A percentile compares a stretch with the other conserved stretches of the same genome.
These are phyloP conservation scores for Orussus abietinus DNA, from an alignment of 1,140 invertebrate genomes.

Conservation along the genomic window DNA sequence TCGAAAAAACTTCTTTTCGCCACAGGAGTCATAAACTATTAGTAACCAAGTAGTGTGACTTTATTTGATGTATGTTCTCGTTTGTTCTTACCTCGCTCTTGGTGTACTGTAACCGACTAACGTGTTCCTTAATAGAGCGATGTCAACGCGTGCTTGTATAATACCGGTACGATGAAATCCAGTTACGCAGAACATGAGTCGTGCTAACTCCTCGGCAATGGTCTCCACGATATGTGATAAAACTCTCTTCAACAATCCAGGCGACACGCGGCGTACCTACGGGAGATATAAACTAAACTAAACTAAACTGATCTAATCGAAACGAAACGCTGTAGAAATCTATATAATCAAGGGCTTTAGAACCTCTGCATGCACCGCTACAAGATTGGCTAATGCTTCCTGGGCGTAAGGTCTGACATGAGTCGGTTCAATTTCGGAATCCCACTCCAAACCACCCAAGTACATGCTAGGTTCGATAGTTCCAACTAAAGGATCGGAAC, in stretches of 20 bases:
- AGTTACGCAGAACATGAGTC: slow-evolving; percentile 77
- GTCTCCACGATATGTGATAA: slow-evolving; percentile 84
- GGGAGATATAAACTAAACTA: slow-evolving; percentile 17
- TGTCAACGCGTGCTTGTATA: slow-evolving; percentile 66
- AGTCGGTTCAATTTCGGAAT: slow-evolving; percentile 66
- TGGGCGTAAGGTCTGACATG: slow-evolving; percentile 88
- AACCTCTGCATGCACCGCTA: slow-evolving; percentile 90
- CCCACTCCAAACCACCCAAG: slow-evolving; percentile 82
- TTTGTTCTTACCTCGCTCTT: slow-evolving; percentile 54
- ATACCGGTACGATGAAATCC: slow-evolving; percentile 65
- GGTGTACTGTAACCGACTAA: slow-evolving; percentile 54
- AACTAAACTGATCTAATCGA: neutral
- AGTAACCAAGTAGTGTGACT: slow-evolving; percentile 11
- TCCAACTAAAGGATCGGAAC: slow-evolving; percentile 88
- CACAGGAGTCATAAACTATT: slow-evolving; percentile 11
- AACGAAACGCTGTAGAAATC: neutral
- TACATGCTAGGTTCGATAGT: slow-evolving; percentile 96
- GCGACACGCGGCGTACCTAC: slow-evolving; percentile 76
- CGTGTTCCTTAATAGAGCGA: slow-evolving; percentile 57
- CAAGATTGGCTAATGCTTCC: slow-evolving; percentile 87
- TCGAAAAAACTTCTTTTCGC: slow-evolving; percentile 55
- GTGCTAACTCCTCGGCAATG: slow-evolving; percentile 84
- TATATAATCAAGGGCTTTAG: slow-evolving; percentile 19
- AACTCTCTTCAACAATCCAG: slow-evolving; percentile 69
- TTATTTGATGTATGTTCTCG: slow-evolving; percentile 4